Evolutionary conservation across 2,888 invertebrate species (phyloP).

Genomic region (Aleiodes leptofemur): DNA sequence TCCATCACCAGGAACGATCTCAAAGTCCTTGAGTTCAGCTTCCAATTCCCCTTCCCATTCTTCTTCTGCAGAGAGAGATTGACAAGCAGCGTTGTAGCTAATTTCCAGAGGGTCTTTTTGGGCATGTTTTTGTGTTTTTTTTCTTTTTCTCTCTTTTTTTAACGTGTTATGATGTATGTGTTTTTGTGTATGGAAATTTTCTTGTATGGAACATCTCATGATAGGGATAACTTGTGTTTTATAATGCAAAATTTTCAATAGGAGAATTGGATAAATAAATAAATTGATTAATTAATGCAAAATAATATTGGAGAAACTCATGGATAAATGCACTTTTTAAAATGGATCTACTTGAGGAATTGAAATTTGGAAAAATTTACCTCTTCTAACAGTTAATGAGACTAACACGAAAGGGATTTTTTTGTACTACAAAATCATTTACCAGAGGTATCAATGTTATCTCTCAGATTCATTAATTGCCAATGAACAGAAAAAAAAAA

Average conservation of each 20-base stretch:
- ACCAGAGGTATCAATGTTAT: too few relatives aligned
- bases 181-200: conserved; percentile 39
- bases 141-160: conserved; percentile 38
- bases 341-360: not conserved
- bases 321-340: conserved; percentile 20
- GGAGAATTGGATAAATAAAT: conserved; percentile 54
- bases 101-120: conserved; percentile 67
- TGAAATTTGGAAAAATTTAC: too few relatives aligned
- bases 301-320: conserved; percentile 46
- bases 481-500: too few relatives aligned
- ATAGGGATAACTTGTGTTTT: not conserved
- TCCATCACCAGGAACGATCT: conserved; percentile 83
- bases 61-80: conserved; percentile 80
- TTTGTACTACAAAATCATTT: too few relatives aligned
- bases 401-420: too few relatives aligned
- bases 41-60: conserved; percentile 98
- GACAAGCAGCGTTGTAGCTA: conserved; percentile 72
- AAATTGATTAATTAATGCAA: conserved; percentile 53
- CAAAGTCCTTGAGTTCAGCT: conserved; percentile 96
- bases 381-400: too few relatives aligned
- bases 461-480: too few relatives aligned
- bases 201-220: conserved; percentile 24
- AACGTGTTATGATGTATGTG: conserved; percentile 42
- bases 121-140: conserved; percentile 56
- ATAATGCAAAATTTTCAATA: conserved; percentile 41